Evolutionary conservation across 2,888 invertebrate genomes (phyloP), one percentile per base, ranked within the genome.

Genomic region (Ferrisia virgata): DNA sequence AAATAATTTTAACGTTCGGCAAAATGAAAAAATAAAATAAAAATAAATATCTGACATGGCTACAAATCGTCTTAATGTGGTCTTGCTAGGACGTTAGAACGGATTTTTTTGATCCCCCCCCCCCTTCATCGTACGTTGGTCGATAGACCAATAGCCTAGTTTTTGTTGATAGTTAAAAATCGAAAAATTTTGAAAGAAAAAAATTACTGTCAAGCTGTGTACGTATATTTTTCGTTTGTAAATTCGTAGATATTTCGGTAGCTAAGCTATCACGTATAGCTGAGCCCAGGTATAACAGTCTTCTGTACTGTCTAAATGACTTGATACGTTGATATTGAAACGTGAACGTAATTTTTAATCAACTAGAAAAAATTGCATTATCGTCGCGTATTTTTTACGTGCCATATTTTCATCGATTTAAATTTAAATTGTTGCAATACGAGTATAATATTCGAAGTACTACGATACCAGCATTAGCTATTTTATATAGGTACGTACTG

Each of bases 321-420:
- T 43, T 43, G 58, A 64, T 64, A 53, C 58, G 58, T 64, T 64
- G 58, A 64, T 64, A 64, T 64, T 64, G 58, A 64, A 64, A 64
- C 58, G 58, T 64, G 58, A 25, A 64, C 58, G 58, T 64, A 28
- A 64, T 64, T 64, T 25, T 64, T 13, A 64, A 64, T 64, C 22
- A 64, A 25, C 28, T 9, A 64, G 58, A 64, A 64, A n/a, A 64
- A 64, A 64, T 64, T 64, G 58, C 58, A 64, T 64, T 64, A 64
- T 64, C 58, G 58, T 64, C 28, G 58, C 58, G 58, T 64, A 64
- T 64, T 64, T 22, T 22, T 22, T 25, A 64, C 58, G 58, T 64
- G 58, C 1, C 28, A 28, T 64, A 64, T 64, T 64, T 64, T 64
- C 58, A 4, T 53, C 22, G 13, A 64, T 64, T 64, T 64, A 64